Conservation (phyloP, 2,888 invertebrate species). For the Rhamphomyia laevipes region DNA sequence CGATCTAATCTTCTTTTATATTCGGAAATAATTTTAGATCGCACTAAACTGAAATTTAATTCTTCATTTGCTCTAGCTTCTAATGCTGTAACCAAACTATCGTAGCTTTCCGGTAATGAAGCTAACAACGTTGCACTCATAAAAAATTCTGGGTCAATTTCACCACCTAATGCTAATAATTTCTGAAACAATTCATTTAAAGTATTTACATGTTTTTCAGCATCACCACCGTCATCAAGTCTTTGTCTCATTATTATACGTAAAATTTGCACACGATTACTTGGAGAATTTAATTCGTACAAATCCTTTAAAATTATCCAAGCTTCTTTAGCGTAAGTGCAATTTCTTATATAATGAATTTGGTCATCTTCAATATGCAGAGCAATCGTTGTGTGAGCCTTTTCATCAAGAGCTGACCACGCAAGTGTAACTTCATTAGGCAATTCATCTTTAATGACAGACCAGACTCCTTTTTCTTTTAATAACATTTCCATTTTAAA, state of each 20-base stretch:
- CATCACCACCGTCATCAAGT: slow-evolving; percentile 12
- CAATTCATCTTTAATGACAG: neutral
- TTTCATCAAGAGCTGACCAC: slow-evolving; percentile 6
- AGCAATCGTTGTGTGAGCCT: slow-evolving; percentile 8
- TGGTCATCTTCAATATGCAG: slow-evolving; percentile 8
- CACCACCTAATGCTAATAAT: slow-evolving; percentile 5
- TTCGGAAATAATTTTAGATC: slow-evolving; percentile 11
- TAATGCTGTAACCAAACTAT: slow-evolving; percentile 12
- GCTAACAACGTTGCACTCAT: too few relatives aligned
- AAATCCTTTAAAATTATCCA: slow-evolving; percentile 10
- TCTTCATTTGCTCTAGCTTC: slow-evolving; percentile 9
- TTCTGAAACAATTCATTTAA: too few relatives aligned
- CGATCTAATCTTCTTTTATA: slow-evolving; percentile 6
- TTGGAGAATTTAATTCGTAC: slow-evolving; percentile 8
- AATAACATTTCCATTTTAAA: slow-evolving; percentile 11
- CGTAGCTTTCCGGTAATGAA: slow-evolving; percentile 11
- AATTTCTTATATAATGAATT: slow-evolving; percentile 9
- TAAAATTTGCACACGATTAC: slow-evolving; percentile 13
- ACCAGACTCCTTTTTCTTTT: slow-evolving; percentile 9
- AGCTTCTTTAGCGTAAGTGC: slow-evolving; percentile 4
- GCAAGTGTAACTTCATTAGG: neutral
- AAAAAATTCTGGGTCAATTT: slow-evolving; percentile 9
- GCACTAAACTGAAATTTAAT: slow-evolving; percentile 7
- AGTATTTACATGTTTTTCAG: slow-evolving; percentile 8
- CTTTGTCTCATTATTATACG: slow-evolving; percentile 11